These are phyloP conservation scores for Acanthornis magna DNA, from an alignment of 2,797 vertebrate genomes.

Conservation along the genomic window DNA sequence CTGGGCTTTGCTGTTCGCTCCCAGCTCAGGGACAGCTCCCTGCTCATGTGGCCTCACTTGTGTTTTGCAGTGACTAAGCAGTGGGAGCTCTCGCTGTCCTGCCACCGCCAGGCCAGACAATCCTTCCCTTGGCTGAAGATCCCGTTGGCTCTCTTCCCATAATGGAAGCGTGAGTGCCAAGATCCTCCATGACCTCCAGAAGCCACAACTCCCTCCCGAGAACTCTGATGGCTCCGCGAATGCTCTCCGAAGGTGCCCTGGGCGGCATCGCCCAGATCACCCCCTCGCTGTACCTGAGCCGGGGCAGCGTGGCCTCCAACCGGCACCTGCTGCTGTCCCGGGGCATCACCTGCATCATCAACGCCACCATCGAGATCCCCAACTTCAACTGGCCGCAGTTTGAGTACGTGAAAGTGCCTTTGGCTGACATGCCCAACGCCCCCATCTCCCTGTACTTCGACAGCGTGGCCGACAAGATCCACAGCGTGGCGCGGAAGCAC, in stretches of 20 bases:
- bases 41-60: background rate
- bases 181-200: conserved; percentile 87
- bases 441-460: conserved; percentile 96
- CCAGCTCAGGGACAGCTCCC: background rate
- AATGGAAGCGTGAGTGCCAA: conserved; percentile 71
- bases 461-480: conserved; percentile 94
- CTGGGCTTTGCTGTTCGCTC: background rate
- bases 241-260: conserved; percentile 86
- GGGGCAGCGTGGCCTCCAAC: conserved; percentile 94
- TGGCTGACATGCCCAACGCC: conserved; percentile 94
- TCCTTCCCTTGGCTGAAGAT: conserved; percentile 36
- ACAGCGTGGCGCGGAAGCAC: conserved; percentile 90
- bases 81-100: background rate
- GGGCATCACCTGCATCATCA: conserved; percentile 95
- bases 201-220: conserved; percentile 90
- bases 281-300: conserved; percentile 91
- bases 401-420: conserved; percentile 94
- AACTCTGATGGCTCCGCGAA: conserved; percentile 84
- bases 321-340: conserved; percentile 92
- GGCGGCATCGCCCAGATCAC: conserved; percentile 96
- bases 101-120: background rate
- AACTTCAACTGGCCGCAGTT: conserved; percentile 98
- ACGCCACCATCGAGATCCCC: conserved; percentile 96
- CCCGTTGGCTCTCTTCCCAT: conserved; percentile 16
- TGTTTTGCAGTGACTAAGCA: conserved; percentile 53